A percentile compares a stretch with the other conserved stretches of the same genome.
These are phyloP conservation scores for Trichogramma pretiosum DNA, from an alignment of 1,140 invertebrate species.

Conservation along the genomic window DNA sequence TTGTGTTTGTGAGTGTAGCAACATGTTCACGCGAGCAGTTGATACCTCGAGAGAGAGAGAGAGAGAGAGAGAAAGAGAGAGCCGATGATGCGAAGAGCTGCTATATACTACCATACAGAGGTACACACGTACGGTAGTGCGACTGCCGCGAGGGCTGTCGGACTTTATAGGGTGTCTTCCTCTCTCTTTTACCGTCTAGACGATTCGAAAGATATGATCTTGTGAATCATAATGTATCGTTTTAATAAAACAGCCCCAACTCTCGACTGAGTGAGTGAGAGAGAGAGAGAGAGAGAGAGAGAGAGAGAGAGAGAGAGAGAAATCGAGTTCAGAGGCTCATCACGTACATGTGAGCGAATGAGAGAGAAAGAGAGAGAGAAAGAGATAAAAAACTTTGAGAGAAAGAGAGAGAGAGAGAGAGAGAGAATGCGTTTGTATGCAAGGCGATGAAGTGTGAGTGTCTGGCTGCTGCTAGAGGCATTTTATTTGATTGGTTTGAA, in stretches of 20 bases:
- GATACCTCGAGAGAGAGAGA: conserved; percentile 7
- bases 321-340: conserved; percentile 4
- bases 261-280: not conserved
- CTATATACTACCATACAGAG: conserved; percentile 5
- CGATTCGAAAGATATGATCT: conserved; percentile 42
- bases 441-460: no score
- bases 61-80: conserved; percentile 24
- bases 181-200: conserved; percentile 31
- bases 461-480: no score
- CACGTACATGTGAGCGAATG: not conserved
- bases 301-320: conserved; percentile 8
- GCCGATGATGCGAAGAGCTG: conserved; percentile 2
- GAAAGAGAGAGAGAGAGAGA: not conserved
- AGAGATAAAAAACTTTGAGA: not conserved
- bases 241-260: conserved; percentile 35
- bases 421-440: no score
- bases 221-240: conserved; percentile 42
- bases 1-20: no score
- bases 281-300: conserved; percentile 1
- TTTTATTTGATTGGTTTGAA: conserved; percentile 12
- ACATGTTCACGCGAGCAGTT: not conserved
- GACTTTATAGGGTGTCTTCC: conserved; percentile 35
- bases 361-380: conserved; percentile 13
- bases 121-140: conserved; percentile 14
- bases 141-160: conserved; percentile 4